Evolutionary conservation across 2,888 invertebrate genomes (phyloP).

Genomic region (Leptinotarsa peninsularis): DNA sequence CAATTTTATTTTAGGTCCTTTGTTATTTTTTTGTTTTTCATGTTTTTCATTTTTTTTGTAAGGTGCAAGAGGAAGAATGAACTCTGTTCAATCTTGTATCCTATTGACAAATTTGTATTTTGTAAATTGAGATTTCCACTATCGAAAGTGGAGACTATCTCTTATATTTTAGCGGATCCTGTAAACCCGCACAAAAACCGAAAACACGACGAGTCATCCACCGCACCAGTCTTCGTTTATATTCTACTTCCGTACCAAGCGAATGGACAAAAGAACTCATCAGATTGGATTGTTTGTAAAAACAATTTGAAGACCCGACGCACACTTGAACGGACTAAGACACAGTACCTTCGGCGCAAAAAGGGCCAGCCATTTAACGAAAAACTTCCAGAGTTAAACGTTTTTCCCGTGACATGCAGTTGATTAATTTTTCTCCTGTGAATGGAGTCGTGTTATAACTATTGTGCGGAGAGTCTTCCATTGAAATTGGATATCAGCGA

Average conservation of each 20-base stretch:
- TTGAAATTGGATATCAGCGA: not conserved
- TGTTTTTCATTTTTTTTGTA: too few species aligned
- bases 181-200: too few species aligned
- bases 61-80: too few species aligned
- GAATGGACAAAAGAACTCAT: constrained; percentile 36
- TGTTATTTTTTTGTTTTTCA: too few species aligned
- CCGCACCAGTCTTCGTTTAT: not conserved
- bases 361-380: constrained; percentile 31
- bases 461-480: constrained; percentile 1
- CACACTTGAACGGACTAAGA: constrained; percentile 33
- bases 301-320: constrained; percentile 36
- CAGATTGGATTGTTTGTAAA: constrained; percentile 39
- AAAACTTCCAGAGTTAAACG: constrained; percentile 28
- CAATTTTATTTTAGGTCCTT: too few species aligned
- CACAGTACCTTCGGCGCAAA: constrained; percentile 24
- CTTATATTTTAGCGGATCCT: too few species aligned
- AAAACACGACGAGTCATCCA: not conserved
- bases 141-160: too few species aligned
- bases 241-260: not conserved
- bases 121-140: too few species aligned
- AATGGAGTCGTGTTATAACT: constrained; percentile 5
- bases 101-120: too few species aligned
- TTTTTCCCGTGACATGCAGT: constrained; percentile 33
- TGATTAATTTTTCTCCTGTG: constrained; percentile 36
- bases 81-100: too few species aligned